These are phyloP conservation scores for Synanthedon formicaeformis DNA, from an alignment of 2,888 invertebrate species.

Conservation along the genomic window DNA sequence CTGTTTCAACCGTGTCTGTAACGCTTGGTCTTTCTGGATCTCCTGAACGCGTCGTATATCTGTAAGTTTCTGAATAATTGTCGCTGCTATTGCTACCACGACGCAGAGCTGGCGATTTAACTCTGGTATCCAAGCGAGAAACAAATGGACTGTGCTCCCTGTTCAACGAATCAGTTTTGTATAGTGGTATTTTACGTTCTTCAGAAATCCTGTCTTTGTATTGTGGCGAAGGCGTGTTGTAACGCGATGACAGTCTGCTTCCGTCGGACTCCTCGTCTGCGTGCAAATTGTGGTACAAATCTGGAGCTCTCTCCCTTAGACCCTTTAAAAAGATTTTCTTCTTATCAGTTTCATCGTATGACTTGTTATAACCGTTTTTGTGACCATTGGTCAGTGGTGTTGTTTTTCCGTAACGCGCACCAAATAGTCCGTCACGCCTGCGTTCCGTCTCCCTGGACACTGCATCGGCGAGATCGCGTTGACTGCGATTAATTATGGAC, in stretches of 20 bases:
- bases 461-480: slow-evolving; percentile 79
- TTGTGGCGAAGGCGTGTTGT: slow-evolving; percentile 57
- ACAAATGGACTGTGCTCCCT: slow-evolving; percentile 61
- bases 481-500: slow-evolving; percentile 86
- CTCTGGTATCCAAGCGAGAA: slow-evolving; percentile 51
- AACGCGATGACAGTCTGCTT: slow-evolving; percentile 55
- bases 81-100: slow-evolving; percentile 77
- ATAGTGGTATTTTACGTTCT: slow-evolving; percentile 52
- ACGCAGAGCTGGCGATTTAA: slow-evolving; percentile 63
- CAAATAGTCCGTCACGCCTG: slow-evolving; percentile 64
- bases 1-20: slow-evolving; percentile 78
- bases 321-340: slow-evolving; percentile 77
- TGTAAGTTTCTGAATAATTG: slow-evolving; percentile 79
- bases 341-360: slow-evolving; percentile 68
- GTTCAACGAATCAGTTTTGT: slow-evolving; percentile 60
- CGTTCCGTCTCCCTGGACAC: slow-evolving; percentile 65
- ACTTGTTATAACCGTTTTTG: slow-evolving; percentile 54
- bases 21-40: slow-evolving; percentile 76
- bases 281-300: slow-evolving; percentile 77
- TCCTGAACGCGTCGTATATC: slow-evolving; percentile 75
- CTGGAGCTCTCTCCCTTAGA: slow-evolving; percentile 78
- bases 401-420: slow-evolving; percentile 70
- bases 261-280: slow-evolving; percentile 72
- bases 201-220: slow-evolving; percentile 61
- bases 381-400: slow-evolving; percentile 62